phyloP scores from a whole-genome alignment of 2,797 vertebrate genomes.

The Gallirallus australis region DNA sequence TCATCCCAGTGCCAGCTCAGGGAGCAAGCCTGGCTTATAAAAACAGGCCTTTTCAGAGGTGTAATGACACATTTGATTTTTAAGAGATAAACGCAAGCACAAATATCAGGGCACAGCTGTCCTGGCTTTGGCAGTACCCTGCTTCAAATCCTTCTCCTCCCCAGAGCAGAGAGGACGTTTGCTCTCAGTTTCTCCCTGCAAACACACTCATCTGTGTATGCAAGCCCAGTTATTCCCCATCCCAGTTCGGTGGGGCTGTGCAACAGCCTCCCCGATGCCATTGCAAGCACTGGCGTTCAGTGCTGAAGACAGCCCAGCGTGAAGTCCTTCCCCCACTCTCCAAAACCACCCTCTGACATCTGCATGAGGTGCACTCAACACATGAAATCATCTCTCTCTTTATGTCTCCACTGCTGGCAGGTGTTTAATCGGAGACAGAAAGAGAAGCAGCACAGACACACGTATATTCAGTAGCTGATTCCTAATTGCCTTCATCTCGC shows the following conservation, averaged over 20 bases:
- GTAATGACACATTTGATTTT: background rate
- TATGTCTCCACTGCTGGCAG: accelerated
- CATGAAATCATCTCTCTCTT: accelerated
- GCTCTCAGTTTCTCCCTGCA: background rate
- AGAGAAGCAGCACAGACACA: background rate
- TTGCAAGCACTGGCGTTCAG: no score
- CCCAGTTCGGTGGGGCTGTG: background rate
- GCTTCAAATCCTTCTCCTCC: background rate
- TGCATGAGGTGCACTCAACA: background rate
- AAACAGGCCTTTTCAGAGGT: background rate
- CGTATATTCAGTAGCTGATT: background rate
- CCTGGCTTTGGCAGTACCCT: background rate
- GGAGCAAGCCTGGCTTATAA: background rate
- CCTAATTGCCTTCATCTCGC: background rate
- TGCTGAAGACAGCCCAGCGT: accelerated
- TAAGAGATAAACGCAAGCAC: background rate
- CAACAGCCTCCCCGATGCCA: background rate
- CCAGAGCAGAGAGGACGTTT: background rate
- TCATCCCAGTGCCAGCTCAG: accelerated
- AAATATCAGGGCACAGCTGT: background rate
- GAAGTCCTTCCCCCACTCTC: background rate
- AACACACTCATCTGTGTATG: background rate
- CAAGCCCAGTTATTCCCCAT: background rate
- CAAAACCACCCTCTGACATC: background rate
- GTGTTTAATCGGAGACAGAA: background rate